Evolutionary conservation across 2,888 invertebrate genomes (phyloP), one percentile per base, ranked within the genome.

Genomic region (Luperina testacea): DNA sequence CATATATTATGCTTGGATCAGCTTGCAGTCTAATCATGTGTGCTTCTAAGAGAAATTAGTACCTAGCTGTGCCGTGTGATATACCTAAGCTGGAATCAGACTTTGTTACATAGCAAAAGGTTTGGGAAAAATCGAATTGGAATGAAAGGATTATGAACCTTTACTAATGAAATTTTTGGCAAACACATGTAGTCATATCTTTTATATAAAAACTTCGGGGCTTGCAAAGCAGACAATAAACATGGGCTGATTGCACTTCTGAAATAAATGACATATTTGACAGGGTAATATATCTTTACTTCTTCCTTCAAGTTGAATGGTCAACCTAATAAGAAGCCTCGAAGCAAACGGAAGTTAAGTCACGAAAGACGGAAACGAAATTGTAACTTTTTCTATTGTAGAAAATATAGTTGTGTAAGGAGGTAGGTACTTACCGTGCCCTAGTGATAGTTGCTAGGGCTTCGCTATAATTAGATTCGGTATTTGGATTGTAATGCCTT

Each of bases 281-380:
- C 45, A 45, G 4, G 5, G 15, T 48, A 15, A 13, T 48, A 15
- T 48, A 4, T 15, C 15, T 48, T 48, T 15, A 48, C 20, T 53
- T 53, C 20, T 24, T 53, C 53, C 24, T 13, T n/a, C 13, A 0
- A 53, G 20, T 8, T n/a, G 69, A 7, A 0, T 92, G 90, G 92
- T 84, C 88, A 91, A 90, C 86, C 78, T 89, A 89, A 32, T 78
- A 90, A 90, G 91, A 89, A 89, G 89, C 89, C 89, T 77, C 72
- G 83, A 86, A 89, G 92, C 92, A 91, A 93, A 93, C 94, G 95
- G 94, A 95, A 93, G 93, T 92, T 90, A 88, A 87, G 90, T 86
- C 87, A 91, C 92, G 89, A 92, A 94, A 93, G 94, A 93, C 93
- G 93, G 92, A 91, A 92, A 94, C 92, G 93, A 95, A 94, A 94